Conservation (phyloP, 2,797 vertebrate species). For the Cossypha dichroa region DNA sequence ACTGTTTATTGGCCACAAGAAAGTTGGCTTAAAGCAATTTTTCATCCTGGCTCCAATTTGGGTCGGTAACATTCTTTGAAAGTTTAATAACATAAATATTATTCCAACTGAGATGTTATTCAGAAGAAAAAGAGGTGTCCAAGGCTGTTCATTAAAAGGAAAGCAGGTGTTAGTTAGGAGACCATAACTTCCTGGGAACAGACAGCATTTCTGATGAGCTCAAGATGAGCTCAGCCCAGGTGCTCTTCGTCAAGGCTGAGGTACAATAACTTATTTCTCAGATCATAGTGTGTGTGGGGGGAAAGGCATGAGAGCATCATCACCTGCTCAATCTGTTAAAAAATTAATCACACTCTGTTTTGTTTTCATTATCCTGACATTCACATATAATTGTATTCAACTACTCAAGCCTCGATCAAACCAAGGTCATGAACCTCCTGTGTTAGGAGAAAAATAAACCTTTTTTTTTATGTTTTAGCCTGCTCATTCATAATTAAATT, state of each 20-base stretch:
- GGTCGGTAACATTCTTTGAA: fast-evolving
- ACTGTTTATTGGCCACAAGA: background rate
- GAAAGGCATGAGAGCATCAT: fast-evolving
- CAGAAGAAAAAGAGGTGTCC: background rate
- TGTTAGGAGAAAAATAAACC: background rate
- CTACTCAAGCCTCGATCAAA: background rate
- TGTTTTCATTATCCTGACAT: background rate
- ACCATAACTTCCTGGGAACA: background rate
- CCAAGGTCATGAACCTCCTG: background rate
- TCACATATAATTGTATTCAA: background rate
- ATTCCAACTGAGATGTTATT: background rate
- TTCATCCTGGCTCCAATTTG: background rate
- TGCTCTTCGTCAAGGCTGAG: fast-evolving
- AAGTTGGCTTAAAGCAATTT: background rate
- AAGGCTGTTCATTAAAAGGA: fast-evolving
- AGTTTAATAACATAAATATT: background rate
- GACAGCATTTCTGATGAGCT: background rate
- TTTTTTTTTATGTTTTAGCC: background rate
- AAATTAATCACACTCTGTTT: background rate
- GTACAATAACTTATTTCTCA: background rate
- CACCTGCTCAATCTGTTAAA: background rate
- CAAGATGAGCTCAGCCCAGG: background rate
- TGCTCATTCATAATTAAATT: background rate
- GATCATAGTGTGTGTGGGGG: background rate
- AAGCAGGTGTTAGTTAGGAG: fast-evolving